Conservation (phyloP, 2,113 vertebrate genomes). For the Coracopsis vasa region DNA sequence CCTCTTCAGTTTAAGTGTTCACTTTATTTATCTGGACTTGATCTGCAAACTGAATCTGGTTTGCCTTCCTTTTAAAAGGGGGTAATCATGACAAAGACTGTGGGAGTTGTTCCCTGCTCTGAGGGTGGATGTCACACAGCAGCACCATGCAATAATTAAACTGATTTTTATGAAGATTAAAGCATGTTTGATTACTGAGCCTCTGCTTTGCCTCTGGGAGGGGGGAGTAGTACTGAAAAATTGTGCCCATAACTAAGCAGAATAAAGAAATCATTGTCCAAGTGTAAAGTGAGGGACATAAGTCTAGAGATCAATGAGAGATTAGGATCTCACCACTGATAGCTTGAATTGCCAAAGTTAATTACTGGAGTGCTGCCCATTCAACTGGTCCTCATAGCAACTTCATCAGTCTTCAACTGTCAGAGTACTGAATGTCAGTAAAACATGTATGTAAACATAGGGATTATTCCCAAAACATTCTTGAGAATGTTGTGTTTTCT, state of each 20-base stretch:
- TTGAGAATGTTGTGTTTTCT: background rate
- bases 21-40: background rate
- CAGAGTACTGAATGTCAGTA: background rate
- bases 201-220: background rate
- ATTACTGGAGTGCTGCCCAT: rapidly evolving
- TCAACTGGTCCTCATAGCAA: background rate
- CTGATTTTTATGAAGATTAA: background rate
- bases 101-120: background rate
- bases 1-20: background rate
- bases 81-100: rapidly evolving
- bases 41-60: background rate
- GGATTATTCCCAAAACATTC: background rate
- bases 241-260: background rate
- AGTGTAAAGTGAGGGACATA: background rate
- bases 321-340: background rate
- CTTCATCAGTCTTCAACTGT: background rate
- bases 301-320: background rate
- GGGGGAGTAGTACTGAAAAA: background rate
- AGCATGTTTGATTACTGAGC: background rate
- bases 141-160: background rate
- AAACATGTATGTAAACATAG: background rate
- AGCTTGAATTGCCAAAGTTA: background rate
- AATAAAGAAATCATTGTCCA: background rate
- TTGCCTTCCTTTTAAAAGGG: background rate
- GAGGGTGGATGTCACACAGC: background rate